Base-by-base conservation (phyloP, 1,140 invertebrate species). In the Helicoverpa zea region DNA sequence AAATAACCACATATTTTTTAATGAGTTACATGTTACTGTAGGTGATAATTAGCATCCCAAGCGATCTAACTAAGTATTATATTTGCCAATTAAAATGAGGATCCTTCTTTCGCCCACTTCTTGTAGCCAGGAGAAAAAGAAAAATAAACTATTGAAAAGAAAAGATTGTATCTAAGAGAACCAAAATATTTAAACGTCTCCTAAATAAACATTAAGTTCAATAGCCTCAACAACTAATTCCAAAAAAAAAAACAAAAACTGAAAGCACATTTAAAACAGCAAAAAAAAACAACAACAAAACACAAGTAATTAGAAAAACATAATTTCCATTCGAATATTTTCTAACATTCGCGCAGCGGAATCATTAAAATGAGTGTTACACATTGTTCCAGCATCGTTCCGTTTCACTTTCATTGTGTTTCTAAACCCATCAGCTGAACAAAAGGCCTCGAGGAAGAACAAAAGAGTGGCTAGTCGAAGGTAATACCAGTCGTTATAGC, bases 341-440 rank as follows among this genome's bases (percentile, higher is more conserved):
- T 54, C 49, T 54, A 52, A 54, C 52, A 72, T 72, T 72, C n/a
- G 52, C 66, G 29, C 52, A 72, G 47, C 13, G 9, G 7, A 54
- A 52, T 72, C 68, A 72, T 72, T 52, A 72, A 72, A 72, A 72
- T 52, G 68, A 68, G 43, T 68, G 68, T 72, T 52, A 72, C 68
- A 72, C 35, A 72, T 72, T 72, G 68, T 72, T 72, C 68, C 52
- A 12, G 35, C 49, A 68, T 68, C 64, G 64, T 66, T 66, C 47
- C 35, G 35, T 43, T 16, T 68, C 64, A 68, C 64, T 68, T 49
- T 68, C 64, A 30, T 72, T 72, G 68, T 72, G 23, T 30, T 54
- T 12, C 23, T 72, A 52, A 52, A 72, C 47, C 49, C 68, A 72
- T 52, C 47, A 54, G 3, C 5, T 12, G 29, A 72, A 72, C 68